Evolutionary conservation across 64 coral and sea anemone species (phyloP).

Genomic region (Stichodactyla helianthus): DNA sequence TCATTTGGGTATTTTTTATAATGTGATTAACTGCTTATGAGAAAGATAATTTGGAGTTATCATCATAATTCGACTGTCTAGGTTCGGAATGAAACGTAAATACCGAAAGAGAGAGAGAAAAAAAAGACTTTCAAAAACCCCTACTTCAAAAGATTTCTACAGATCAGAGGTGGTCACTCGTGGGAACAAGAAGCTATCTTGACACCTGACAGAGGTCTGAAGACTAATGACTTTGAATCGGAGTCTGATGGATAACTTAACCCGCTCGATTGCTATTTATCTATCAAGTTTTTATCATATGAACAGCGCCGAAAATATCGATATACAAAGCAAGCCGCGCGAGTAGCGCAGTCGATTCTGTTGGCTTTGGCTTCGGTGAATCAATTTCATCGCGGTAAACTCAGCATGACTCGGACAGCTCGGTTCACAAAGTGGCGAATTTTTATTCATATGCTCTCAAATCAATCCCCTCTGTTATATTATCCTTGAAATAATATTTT

Average conservation of each 20-base stretch:
- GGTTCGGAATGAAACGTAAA: neutral
- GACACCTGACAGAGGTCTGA: slow-evolving; percentile 12
- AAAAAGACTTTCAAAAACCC: neutral
- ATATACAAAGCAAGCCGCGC: slow-evolving; percentile 4
- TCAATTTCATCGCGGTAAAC: neutral
- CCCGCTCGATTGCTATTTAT: slow-evolving; percentile 20
- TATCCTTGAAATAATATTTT: neutral
- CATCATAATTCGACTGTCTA: slow-evolving; percentile 2
- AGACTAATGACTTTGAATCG: slow-evolving; percentile 6
- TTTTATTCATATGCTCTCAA: slow-evolving; percentile 1
- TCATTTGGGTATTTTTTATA: slow-evolving; percentile 11
- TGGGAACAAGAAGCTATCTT: neutral
- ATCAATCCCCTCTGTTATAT: slow-evolving; percentile 3
- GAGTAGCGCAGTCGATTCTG: neutral
- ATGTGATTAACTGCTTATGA: slow-evolving; percentile 23
- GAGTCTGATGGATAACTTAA: neutral
- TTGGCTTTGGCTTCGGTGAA: neutral
- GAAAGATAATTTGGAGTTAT: slow-evolving; percentile 15
- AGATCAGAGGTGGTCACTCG: neutral
- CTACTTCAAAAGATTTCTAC: neutral
- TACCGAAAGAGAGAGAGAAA: slow-evolving; percentile 7
- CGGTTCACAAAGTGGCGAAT: neutral
- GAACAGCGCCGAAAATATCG: neutral
- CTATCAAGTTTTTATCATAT: slow-evolving; percentile 9
- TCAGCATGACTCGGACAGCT: neutral